phyloP scores from a whole-genome alignment of 2,888 invertebrate genomes.

The Rhodophaea formosa region DNA sequence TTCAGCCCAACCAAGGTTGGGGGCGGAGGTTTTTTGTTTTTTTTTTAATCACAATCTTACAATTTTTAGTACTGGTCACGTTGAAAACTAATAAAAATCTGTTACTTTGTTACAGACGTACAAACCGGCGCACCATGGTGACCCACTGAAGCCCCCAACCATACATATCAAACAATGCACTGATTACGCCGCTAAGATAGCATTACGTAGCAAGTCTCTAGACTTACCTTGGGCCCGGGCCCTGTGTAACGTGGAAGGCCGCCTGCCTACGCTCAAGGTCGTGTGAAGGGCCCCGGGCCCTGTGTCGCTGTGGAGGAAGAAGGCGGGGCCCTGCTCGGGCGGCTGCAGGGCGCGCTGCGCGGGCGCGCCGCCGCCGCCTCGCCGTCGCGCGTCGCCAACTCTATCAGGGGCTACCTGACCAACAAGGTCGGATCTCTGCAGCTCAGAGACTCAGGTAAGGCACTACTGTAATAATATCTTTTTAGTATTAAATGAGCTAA shows the following conservation, averaged over 20 bases:
- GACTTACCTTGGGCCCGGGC: neutral
- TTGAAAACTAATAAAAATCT: neutral
- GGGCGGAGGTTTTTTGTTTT: too few species aligned
- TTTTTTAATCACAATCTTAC: too few species aligned
- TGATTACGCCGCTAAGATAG: constrained; percentile 41
- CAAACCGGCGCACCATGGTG: constrained; percentile 61
- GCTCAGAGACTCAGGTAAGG: constrained; percentile 87
- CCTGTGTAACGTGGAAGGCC: neutral
- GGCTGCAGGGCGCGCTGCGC: constrained; percentile 84
- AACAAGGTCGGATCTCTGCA: constrained; percentile 85
- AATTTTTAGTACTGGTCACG: too few species aligned
- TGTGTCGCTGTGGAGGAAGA: constrained; percentile 75
- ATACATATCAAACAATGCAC: constrained; percentile 78
- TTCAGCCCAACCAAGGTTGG: too few species aligned
- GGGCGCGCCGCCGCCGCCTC: constrained; percentile 86
- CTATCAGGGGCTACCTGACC: constrained; percentile 87
- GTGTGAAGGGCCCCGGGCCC: constrained; percentile 44
- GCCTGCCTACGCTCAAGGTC: constrained; percentile 24
- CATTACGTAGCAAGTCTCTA: neutral
- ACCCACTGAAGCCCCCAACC: constrained; percentile 45
- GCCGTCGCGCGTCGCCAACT: constrained; percentile 86
- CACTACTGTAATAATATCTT: too few species aligned
- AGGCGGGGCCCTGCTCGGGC: constrained; percentile 82
- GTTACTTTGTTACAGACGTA: constrained; percentile 57
- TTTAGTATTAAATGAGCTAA: too few species aligned